A percentile compares a stretch with the other conserved stretches of the same genome.
Conservation (phyloP, 2,113 vertebrate species). For the Planiliza haematocheilus region DNA sequence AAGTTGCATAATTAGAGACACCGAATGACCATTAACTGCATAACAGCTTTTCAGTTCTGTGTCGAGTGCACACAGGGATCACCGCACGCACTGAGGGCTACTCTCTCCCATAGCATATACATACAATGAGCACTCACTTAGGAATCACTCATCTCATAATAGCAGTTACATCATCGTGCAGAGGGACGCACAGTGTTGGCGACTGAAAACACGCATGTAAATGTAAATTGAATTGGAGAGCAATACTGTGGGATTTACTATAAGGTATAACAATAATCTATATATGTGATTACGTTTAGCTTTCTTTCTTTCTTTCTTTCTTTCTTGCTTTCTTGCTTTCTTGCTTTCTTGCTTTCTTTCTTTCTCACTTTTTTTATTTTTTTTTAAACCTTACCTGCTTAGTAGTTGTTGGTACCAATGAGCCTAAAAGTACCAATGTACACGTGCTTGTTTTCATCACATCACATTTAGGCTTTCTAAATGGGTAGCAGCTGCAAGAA, state of each 20-base stretch:
- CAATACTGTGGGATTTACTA: not conserved
- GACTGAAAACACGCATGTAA: conserved; percentile 37
- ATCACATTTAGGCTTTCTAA: too few species aligned
- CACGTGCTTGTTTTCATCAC: too few species aligned
- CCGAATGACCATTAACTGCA: conserved; percentile 35
- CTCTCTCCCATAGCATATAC: conserved; percentile 24
- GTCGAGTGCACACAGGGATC: conserved; percentile 64
- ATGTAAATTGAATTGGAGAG: conserved; percentile 21
- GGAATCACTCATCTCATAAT: conserved; percentile 53
- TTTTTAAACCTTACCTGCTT: not conserved
- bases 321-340: too few species aligned
- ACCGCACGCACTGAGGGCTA: conserved; percentile 22
- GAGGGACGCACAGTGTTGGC: conserved; percentile 33
- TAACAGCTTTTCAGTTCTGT: conserved; percentile 56
- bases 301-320: too few species aligned
- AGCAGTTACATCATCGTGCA: conserved; percentile 53
- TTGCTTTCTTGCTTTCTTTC: too few species aligned
- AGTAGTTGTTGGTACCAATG: not conserved
- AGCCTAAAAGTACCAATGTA: not conserved
- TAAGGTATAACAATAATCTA: too few species aligned
- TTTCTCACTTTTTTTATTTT: too few species aligned
- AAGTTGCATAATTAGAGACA: conserved; percentile 39
- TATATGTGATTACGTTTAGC: conserved; percentile 3
- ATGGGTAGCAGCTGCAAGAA: too few species aligned
- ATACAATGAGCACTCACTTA: conserved; percentile 37